Evolutionary conservation across 2,797 vertebrate genomes (phyloP), one percentile per base, ranked within the genome.

Genomic region (Sebastes cheni): DNA sequence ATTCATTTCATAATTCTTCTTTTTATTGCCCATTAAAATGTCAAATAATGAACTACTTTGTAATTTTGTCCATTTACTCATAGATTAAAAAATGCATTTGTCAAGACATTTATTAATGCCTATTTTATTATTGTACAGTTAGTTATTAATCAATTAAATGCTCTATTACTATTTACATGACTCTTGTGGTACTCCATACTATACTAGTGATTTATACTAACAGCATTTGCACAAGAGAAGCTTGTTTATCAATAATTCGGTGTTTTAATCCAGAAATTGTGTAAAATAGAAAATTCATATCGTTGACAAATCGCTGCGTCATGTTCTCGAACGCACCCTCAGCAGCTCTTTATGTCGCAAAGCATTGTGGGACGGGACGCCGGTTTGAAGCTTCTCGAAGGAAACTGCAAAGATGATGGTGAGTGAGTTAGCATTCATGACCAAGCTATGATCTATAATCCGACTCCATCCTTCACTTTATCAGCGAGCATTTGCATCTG

Each of bases 361-460:
- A 29, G 94, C 92, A 94, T 94, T 95, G 67, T 95, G 93, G 94
- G 94, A 85, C 62, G 1, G 60, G 30, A 75, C 39, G 70, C 92
- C 92, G 89, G 89, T 22, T 8, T 65, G 65, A 88, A 91, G 85
- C 89, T 94, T 95, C 93, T 95, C 92, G 93, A 95, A 94, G 80
- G 76, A 94, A n/a, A n/a, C 93, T 64, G 95, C 92, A 80, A 95
- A 94, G 92, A 96, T 96, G 96, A 96, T 96, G 96, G 96, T 96
- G 92, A 96, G 96, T 93, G 71, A 77, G 23, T 61, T 90, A 90
- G 86, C 88, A 6, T 80, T 46, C 50, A 42, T 60, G 72, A 50
- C 4, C 2, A 1, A 18, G 56, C 10, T 16, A 2, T 10, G 27
- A 67, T 2, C 1, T 7, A 1, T 5, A 91, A 95, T 95, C 94